Base-by-base conservation (phyloP, 1,140 invertebrate species). In the Metaphire vulgaris region DNA sequence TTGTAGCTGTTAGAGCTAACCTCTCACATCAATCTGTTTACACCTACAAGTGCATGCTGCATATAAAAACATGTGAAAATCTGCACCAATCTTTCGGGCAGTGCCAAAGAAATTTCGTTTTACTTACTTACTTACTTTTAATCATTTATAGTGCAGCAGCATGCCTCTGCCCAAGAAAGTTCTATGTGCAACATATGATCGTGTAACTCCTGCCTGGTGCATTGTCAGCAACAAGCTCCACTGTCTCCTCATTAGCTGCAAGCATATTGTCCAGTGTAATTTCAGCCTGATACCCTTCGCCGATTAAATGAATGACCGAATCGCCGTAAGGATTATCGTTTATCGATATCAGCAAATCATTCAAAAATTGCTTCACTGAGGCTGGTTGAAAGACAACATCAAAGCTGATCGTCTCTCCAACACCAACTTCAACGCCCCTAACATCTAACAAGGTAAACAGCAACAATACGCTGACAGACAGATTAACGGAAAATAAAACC, bases 241-340 rank as follows among this genome's bases (percentile, higher is more conserved):
- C 6, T 56, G 6, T 21, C 21, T 12, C 6, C 41, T 56, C 6
- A 56, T 56, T 6, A 56, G 41, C 6, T 21, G 80, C 82, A 73
- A 80, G 81, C 12, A 86, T 83, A 76, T 86, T 86, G 71, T 86
- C 84, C 15, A 87, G 79, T 6, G 85, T 85, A 69, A 87, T 83
- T 72, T 86, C 85, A 78, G 86, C 85, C 65, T 83, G 79, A 74
- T 86, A 87, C 15, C 85, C 85, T 75, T 86, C 85, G 0, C 85
- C 86, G 2, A 86, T 82, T 68, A 86, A 74, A 80, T 86, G 85
- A 21, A 87, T 80, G 6, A 86, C 77, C 6, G 82, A 83, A 70
- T 86, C 85, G 67, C 86, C 86, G 78, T 86, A 87, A 82, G 85
- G 85, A 78, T 87, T 87, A 77, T 86, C 83, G 31, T 82, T 80